Base-by-base conservation (phyloP, 1,140 invertebrate genomes). In the Sycophaga agraensis region DNA sequence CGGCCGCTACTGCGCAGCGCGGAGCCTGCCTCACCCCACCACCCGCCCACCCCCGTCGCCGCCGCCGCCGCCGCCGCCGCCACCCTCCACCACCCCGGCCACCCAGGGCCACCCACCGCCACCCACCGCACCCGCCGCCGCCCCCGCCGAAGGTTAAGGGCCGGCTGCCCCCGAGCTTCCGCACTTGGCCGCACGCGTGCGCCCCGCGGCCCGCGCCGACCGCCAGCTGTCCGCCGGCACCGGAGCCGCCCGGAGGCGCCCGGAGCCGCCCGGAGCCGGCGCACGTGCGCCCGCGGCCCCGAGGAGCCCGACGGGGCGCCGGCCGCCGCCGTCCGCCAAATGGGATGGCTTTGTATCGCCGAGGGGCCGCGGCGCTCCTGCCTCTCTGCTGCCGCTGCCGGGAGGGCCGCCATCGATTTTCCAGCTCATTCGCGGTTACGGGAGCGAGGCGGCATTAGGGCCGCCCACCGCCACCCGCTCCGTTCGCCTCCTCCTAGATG, bases 321-420 rank as follows among this genome's bases (percentile, higher is more conserved):
- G n/a, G n/a, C n/a, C n/a, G n/a, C n/a, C n/a, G n/a, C n/a, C n/a
- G n/a, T n/a, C n/a, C n/a, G n/a, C n/a, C n/a, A 40, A 49, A 49
- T 49, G 35, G 56, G 16, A 39, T 58, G 39, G 22, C 24, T 40
- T 58, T 58, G 45, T 58, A 58, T 49, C 14, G 45, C 24, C 39
- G 49, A 49, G 46, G 26, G 46, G 26, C 12, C 26, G 34, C n/a
- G 17, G 14, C 24, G 45, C 45, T 48, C 24, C 3, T n/a, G n/a
- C n/a, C n/a, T n/a, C n/a, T n/a, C n/a, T n/a, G n/a, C n/a, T n/a
- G n/a, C n/a, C n/a, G n/a, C n/a, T n/a, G n/a, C n/a, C n/a, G n/a
- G n/a, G n/a, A 24, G 8, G 22, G 49, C 19, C 22, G 55, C 54
- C 43, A 42, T 49, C 56, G 34, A 59, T 59, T 59, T 59, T 59